Conservation (phyloP, 1,140 invertebrate genomes). For the Calosoma granatense region DNA sequence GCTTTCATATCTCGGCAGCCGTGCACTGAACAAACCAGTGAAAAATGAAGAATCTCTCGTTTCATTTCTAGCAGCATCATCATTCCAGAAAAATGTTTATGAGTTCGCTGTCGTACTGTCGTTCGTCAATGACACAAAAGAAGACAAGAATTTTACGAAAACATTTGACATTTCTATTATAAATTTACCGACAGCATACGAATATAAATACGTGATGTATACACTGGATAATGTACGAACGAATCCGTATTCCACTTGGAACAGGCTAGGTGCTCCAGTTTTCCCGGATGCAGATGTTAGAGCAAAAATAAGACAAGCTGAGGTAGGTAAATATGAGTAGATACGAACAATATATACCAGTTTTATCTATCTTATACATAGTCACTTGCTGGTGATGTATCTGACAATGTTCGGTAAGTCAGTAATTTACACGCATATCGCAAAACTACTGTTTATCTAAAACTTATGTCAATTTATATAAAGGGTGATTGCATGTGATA, state of each 20-base stretch:
- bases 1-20: conserved; percentile 29
- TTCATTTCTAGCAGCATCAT: conserved; percentile 13
- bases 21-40: conserved; percentile 16
- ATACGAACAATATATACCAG: not conserved
- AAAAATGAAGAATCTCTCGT: conserved; percentile 6
- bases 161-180: conserved; percentile 14
- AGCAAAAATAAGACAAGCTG: conserved; percentile 17
- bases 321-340: conserved; percentile 18
- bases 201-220: conserved; percentile 31
- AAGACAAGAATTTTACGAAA: conserved; percentile 12
- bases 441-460: no score
- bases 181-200: conserved; percentile 11
- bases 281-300: conserved; percentile 20
- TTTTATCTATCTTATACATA: conserved; percentile 6
- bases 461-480: no score
- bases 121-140: conserved; percentile 13
- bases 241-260: conserved; percentile 23
- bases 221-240: conserved; percentile 28
- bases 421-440: no score
- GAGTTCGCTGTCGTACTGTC: conserved; percentile 10
- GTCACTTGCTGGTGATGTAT: no score
- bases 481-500: no score
- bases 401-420: no score
- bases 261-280: conserved; percentile 15
- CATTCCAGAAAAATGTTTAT: conserved; percentile 25